Evolutionary conservation across 2,888 invertebrate genomes (phyloP), one percentile per base, ranked within the genome.

Genomic region (Rhagophthalmus giganteus): DNA sequence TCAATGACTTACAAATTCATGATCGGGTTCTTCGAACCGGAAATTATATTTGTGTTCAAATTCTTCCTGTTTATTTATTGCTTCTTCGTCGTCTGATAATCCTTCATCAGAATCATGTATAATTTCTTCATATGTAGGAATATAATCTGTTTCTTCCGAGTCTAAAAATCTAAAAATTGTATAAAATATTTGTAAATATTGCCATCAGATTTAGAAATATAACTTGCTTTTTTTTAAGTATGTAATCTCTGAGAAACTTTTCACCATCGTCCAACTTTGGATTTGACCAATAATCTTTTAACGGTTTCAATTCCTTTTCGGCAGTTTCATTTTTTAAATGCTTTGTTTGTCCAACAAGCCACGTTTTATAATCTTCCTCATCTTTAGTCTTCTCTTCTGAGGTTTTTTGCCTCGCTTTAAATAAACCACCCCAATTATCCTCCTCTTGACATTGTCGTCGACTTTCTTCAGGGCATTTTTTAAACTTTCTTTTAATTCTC

Each of bases 11-110:
- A 91, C 87, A 74, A 88, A 95, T 62, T 95, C 93, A 34, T 87
- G 83, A 73, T 97, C 96, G 0, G 95, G 97, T 73, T 98, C 96
- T 74, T 99, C 96, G 73, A 88, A 98, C 55, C 98, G 82, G 73
- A 94, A 96, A 78, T 98, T 97, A 74, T 88, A 98, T 59, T 96
- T 95, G 32, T 90, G 82, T 70, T 98, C 97, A 76, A 95, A 98
- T 73, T 88, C 84, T 57, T 90, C 91, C 73, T 93, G 92, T 68
- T 87, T 83, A 63, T 89, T 87, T 15, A 94, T 79, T 32, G 82
- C 81, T 57, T 81, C 77, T 69, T 94, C 93, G 68, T 95, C 94
- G 44, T 88, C 90, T 0, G 86, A 86, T 0, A 87, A 77, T 12
- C 79, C 78, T 7, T 79, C 78, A 57, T 78, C 79, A 14, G 76